Evolutionary conservation across 2,113 vertebrate genomes (phyloP).

Genomic region (Notarius quadriscutis): DNA sequence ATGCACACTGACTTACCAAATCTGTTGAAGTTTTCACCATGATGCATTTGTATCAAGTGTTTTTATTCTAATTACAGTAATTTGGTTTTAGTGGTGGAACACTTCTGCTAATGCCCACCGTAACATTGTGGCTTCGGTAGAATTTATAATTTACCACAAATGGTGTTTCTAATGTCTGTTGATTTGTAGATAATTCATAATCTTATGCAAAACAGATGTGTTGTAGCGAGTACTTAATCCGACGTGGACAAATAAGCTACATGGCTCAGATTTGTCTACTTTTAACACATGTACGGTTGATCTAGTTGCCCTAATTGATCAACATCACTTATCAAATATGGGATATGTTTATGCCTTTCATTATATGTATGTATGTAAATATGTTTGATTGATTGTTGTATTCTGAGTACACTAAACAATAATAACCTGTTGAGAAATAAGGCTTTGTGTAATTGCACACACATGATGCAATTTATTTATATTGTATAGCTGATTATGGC

Average conservation of each 20-base stretch:
- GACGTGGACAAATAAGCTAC: neutral
- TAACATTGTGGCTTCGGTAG: conserved; percentile 23
- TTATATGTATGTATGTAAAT: conserved; percentile 57
- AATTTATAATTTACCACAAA: neutral
- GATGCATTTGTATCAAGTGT: conserved; percentile 30
- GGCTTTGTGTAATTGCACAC: conserved; percentile 51
- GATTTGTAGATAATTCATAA: conserved; percentile 33
- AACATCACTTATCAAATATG: conserved; percentile 34
- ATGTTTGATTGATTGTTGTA: conserved; percentile 48
- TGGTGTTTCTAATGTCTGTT: conserved; percentile 32
- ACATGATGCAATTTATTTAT: conserved; percentile 57
- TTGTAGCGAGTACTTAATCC: conserved; percentile 31
- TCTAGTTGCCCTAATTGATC: conserved; percentile 29
- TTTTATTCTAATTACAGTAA: conserved; percentile 3
- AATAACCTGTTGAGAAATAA: conserved; percentile 43
- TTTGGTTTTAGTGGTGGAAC: conserved; percentile 34
- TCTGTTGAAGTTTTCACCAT: conserved; percentile 21
- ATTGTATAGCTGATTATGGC: conserved; percentile 56
- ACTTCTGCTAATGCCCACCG: conserved; percentile 38
- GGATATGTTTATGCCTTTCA: conserved; percentile 52
- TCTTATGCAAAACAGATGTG: conserved; percentile 22
- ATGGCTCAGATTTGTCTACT: conserved; percentile 7
- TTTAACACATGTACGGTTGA: conserved; percentile 33
- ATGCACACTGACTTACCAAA: conserved; percentile 39
- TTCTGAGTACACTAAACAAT: conserved; percentile 47